Percentiles rank a stretch among this genome's conserved stretches.
phyloP scores from a whole-genome alignment of 2,888 invertebrate genomes.

The Theristus sp. region DNA sequence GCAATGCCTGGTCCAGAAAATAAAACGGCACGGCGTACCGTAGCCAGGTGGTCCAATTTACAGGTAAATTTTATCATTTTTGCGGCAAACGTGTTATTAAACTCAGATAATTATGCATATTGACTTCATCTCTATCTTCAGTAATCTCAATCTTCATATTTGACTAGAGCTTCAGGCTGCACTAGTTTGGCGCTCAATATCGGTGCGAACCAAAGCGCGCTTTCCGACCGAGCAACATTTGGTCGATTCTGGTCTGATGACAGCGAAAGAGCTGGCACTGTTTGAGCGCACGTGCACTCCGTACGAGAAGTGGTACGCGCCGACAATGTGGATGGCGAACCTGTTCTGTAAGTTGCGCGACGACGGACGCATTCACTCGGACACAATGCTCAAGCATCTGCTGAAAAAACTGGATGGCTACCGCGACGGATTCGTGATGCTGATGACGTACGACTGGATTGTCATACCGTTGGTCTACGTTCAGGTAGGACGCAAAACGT shows the following conservation, averaged over 20 bases:
- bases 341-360: background rate
- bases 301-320: conserved; percentile 34
- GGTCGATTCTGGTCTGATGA: conserved; percentile 35
- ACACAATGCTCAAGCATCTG: background rate
- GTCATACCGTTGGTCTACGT: background rate
- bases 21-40: background rate
- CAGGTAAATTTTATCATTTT: too few species aligned
- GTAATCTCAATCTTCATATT: too few species aligned
- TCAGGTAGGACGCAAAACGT: background rate
- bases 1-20: background rate
- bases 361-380: background rate
- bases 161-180: too few species aligned
- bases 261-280: conserved; percentile 30
- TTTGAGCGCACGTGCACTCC: conserved; percentile 33
- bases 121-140: too few species aligned
- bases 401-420: background rate
- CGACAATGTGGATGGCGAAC: background rate
- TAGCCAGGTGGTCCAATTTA: background rate
- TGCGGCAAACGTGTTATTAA: too few species aligned
- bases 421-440: background rate
- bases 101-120: too few species aligned
- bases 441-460: background rate
- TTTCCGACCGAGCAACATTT: conserved; percentile 36
- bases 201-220: conserved; percentile 30
- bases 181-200: conserved; percentile 25